These are phyloP conservation scores for Diadegma fenestrale DNA, from an alignment of 2,888 invertebrate species.

Conservation along the genomic window DNA sequence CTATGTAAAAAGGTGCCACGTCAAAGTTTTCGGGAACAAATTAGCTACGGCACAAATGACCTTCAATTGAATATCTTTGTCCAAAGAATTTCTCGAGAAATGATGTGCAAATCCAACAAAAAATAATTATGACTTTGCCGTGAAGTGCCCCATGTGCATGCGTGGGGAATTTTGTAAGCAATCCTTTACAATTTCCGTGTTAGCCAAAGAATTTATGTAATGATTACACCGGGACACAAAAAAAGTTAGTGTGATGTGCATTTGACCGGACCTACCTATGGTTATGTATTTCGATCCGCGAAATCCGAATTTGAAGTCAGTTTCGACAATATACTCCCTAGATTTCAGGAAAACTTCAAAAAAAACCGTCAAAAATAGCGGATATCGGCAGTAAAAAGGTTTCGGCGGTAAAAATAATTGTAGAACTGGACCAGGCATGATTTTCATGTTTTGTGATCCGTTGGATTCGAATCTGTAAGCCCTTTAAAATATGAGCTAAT, in stretches of 20 bases:
- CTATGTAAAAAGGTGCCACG: too few species aligned
- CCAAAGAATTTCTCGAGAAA: too few species aligned
- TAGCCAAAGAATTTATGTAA: too few species aligned
- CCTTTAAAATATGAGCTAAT: background rate
- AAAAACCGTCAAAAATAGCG: background rate
- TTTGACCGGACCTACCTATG: background rate
- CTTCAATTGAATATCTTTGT: too few species aligned
- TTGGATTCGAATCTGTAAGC: background rate
- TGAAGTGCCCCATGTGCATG: too few species aligned
- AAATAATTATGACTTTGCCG: too few species aligned
- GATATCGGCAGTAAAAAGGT: background rate
- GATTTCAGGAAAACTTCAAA: background rate
- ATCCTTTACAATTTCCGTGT: too few species aligned
- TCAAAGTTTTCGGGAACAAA: too few species aligned
- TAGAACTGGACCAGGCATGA: background rate
- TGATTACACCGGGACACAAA: background rate
- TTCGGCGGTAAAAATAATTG: background rate
- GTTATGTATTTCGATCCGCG: slow-evolving; percentile 1
- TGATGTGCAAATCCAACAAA: too few species aligned
- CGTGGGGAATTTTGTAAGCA: too few species aligned
- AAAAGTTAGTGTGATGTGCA: background rate
- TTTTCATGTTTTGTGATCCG: background rate
- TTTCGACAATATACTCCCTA: background rate
- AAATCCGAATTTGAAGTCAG: slow-evolving; percentile 7
- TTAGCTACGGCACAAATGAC: too few species aligned